A percentile compares a stretch with the other conserved stretches of the same genome.
Evolutionary conservation across 1,140 invertebrate genomes (phyloP).

Genomic region (Amphibalanus amphitrite): DNA sequence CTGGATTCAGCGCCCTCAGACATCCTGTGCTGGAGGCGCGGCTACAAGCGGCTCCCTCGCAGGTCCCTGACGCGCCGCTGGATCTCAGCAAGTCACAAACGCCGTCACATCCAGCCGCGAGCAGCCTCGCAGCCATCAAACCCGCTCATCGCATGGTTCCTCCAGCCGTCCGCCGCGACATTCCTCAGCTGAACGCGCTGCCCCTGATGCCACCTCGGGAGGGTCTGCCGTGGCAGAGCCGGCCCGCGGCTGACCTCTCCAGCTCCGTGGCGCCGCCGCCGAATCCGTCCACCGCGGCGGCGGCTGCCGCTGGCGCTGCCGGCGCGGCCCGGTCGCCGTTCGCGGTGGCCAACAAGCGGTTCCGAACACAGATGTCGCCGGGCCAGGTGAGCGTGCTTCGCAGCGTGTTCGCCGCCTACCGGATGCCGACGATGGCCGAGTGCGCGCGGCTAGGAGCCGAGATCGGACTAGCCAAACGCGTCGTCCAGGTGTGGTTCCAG

Average conservation of each 20-base stretch:
- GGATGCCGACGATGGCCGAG: conserved; percentile 93
- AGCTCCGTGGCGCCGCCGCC: conserved; percentile 51
- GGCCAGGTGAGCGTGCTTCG: conserved; percentile 85
- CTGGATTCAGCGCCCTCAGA: background rate
- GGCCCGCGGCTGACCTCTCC: no score
- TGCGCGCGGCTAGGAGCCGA: conserved; percentile 80
- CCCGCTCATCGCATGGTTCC: no score
- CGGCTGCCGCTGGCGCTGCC: no score
- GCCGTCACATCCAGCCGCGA: background rate
- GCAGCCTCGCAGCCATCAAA: conserved; percentile 26
- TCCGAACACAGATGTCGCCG: conserved; percentile 70
- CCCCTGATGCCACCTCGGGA: conserved; percentile 15
- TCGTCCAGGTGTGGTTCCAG: conserved; percentile 87
- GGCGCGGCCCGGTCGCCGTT: background rate
- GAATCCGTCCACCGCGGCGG: conserved; percentile 81
- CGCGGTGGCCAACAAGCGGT: conserved; percentile 42
- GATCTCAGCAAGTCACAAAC: background rate
- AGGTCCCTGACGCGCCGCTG: background rate
- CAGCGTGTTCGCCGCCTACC: conserved; percentile 78
- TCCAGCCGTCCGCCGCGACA: no score
- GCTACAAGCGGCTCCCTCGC: background rate
- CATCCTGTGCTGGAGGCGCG: background rate
- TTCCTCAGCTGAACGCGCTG: no score
- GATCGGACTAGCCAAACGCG: conserved; percentile 85
- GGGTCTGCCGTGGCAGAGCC: background rate